These are phyloP conservation scores for Bombus breviceps DNA, from an alignment of 1,140 invertebrate species.

Conservation along the genomic window DNA sequence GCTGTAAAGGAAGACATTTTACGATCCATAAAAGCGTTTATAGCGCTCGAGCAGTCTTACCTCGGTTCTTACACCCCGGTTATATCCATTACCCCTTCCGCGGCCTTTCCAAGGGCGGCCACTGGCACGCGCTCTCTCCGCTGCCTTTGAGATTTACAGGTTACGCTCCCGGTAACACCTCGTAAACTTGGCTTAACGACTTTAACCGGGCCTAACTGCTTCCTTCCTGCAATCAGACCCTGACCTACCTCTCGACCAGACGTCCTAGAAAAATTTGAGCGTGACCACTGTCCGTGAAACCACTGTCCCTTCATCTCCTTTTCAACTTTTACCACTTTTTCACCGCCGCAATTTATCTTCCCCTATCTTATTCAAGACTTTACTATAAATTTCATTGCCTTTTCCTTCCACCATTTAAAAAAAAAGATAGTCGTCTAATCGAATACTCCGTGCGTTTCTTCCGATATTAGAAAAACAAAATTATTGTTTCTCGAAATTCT, in stretches of 20 bases:
- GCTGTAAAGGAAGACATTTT: constrained; percentile 83
- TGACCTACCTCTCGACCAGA: constrained; percentile 72
- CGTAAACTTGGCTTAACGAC: constrained; percentile 84
- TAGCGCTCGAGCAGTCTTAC: constrained; percentile 71
- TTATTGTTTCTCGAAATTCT: too few relatives aligned
- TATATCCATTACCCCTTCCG: constrained; percentile 82
- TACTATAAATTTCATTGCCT: neutral
- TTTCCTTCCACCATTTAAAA: neutral
- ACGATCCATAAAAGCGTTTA: constrained; percentile 83
- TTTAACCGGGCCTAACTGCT: constrained; percentile 83
- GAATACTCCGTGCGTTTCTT: neutral
- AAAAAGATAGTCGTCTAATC: neutral
- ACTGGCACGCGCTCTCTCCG: constrained; percentile 79
- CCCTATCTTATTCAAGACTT: neutral
- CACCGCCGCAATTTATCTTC: neutral
- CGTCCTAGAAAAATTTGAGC: constrained; percentile 66
- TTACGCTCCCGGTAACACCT: constrained; percentile 83
- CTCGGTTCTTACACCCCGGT: constrained; percentile 72
- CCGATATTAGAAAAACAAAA: too few relatives aligned
- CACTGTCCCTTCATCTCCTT: neutral
- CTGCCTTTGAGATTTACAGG: constrained; percentile 81
- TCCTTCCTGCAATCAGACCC: constrained; percentile 83
- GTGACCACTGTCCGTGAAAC: neutral
- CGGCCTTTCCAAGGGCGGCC: constrained; percentile 80
- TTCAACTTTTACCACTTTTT: neutral